Evolutionary conservation across 1,140 invertebrate species (phyloP).

Genomic region (Zaprionus tsacasi): DNA sequence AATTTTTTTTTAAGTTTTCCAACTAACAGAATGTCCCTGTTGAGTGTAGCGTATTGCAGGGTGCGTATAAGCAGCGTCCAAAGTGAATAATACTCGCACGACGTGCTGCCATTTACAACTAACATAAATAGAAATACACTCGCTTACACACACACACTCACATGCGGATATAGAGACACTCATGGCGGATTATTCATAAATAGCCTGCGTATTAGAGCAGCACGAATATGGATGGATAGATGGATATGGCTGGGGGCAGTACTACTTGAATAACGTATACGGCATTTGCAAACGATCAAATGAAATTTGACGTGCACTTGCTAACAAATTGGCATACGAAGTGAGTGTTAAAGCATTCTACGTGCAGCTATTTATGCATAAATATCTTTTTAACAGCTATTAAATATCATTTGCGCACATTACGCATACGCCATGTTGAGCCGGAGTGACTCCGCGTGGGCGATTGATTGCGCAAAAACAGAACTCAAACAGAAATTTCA

Average conservation of each 20-base stretch:
- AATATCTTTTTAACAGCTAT: constrained; percentile 57
- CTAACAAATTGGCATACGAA: constrained; percentile 62
- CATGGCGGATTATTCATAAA: constrained; percentile 70
- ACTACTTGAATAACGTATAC: constrained; percentile 30
- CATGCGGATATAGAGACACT: constrained; percentile 18
- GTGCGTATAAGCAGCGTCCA: constrained; percentile 56
- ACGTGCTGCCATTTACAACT: constrained; percentile 77
- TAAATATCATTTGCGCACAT: constrained; percentile 65
- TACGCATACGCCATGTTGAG: constrained; percentile 49
- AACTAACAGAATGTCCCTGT: background rate
- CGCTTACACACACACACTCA: constrained; percentile 12
- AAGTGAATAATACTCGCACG: constrained; percentile 76
- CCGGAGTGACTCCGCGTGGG: background rate
- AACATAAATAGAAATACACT: constrained; percentile 71
- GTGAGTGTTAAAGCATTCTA: constrained; percentile 40
- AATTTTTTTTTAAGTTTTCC: background rate
- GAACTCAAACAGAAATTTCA: constrained; percentile 55
- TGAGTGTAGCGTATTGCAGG: constrained; percentile 44
- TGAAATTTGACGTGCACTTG: constrained; percentile 77
- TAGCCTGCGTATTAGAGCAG: constrained; percentile 47
- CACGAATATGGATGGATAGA: constrained; percentile 8
- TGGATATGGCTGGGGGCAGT: background rate
- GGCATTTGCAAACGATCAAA: constrained; percentile 72
- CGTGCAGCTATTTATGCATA: constrained; percentile 65
- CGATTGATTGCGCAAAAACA: background rate